Evolutionary conservation across 2,797 vertebrate species (phyloP).

Genomic region (Rallus crepitans): DNA sequence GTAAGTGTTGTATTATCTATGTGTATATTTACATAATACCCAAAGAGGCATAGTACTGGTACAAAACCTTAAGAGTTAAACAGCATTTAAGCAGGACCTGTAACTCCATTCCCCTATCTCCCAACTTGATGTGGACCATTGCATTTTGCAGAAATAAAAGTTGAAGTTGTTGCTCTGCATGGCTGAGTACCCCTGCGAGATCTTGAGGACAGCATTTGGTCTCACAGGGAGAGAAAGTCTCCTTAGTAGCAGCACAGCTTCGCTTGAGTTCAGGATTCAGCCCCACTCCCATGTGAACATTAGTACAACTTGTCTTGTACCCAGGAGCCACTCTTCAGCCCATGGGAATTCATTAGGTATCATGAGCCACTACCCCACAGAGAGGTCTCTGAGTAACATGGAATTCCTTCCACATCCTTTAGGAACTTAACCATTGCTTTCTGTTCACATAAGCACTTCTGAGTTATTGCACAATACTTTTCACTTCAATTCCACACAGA

Average conservation of each 20-base stretch:
- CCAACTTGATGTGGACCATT: background rate
- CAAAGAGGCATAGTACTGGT: background rate
- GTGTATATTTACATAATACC: background rate
- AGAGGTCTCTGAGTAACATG: background rate
- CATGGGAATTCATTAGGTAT: background rate
- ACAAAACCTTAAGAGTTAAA: background rate
- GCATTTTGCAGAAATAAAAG: background rate
- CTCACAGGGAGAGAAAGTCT: background rate
- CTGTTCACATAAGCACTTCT: background rate
- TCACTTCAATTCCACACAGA: background rate
- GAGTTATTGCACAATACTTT: background rate
- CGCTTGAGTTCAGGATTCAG: background rate
- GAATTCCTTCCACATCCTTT: background rate
- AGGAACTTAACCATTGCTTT: background rate
- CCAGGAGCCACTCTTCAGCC: background rate
- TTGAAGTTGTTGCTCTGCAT: background rate
- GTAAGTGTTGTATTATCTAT: background rate
- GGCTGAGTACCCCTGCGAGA: background rate
- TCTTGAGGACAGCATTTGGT: background rate
- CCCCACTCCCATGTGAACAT: fast-evolving
- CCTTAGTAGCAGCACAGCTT: background rate
- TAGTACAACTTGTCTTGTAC: background rate
- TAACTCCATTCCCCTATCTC: background rate
- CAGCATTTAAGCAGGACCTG: background rate
- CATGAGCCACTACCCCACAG: background rate